phyloP scores from a whole-genome alignment of 2,797 vertebrate genomes.

The Dallia pectoralis region DNA sequence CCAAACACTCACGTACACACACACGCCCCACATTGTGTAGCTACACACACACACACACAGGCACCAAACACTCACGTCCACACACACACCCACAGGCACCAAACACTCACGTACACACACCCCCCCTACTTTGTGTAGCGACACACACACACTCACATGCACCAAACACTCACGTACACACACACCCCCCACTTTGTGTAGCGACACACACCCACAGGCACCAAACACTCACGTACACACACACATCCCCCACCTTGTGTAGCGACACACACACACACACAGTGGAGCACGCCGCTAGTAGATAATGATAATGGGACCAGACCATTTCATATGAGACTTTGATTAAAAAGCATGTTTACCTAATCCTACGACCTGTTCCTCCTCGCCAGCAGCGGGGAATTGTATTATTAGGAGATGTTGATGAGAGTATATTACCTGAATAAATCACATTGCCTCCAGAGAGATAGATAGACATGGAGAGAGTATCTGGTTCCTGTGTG shows the following conservation, averaged over 20 bases:
- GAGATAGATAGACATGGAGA: background rate
- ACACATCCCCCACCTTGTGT: background rate
- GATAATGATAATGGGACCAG: conserved; percentile 36
- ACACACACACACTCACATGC: too few relatives aligned
- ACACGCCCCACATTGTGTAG: too few relatives aligned
- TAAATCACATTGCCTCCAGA: conserved; percentile 28
- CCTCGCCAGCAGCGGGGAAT: conserved; percentile 21
- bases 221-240: too few relatives aligned
- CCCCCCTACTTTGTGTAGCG: too few relatives aligned
- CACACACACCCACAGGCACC: too few relatives aligned
- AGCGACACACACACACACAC: conserved; percentile 26
- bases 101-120: too few relatives aligned
- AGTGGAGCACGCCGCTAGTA: conserved; percentile 22
- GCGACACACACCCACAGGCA: too few relatives aligned
- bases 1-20: too few relatives aligned
- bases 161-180: too few relatives aligned
- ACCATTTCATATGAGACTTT: conserved; percentile 46
- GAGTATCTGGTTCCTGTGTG: background rate
- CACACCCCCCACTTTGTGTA: too few relatives aligned
- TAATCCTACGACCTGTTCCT: conserved; percentile 28
- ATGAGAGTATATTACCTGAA: conserved; percentile 47
- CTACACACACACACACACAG: too few relatives aligned
- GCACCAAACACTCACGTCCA: too few relatives aligned
- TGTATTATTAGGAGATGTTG: conserved; percentile 41
- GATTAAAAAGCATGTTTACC: conserved; percentile 49